These are phyloP conservation scores for Clupea harengus DNA, from an alignment of 2,113 vertebrate species.

Conservation along the genomic window DNA sequence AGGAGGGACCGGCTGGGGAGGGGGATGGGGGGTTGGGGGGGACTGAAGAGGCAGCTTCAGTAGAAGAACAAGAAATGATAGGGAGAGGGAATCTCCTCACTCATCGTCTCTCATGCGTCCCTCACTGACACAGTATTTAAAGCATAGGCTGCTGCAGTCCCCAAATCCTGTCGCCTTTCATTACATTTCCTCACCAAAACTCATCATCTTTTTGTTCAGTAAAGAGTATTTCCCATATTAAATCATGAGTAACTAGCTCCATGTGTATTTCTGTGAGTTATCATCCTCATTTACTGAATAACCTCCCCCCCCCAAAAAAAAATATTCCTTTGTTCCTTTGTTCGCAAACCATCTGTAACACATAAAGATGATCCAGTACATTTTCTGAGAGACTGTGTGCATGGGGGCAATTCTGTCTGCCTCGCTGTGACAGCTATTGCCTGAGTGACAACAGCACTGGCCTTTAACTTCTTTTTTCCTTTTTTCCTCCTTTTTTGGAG, in stretches of 20 bases:
- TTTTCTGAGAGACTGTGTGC: not conserved
- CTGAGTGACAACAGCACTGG: conserved; percentile 61
- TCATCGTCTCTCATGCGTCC: not conserved
- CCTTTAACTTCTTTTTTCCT: conserved; percentile 57
- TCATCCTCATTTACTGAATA: not conserved
- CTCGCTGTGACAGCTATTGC: conserved; percentile 59
- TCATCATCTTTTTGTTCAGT: not conserved
- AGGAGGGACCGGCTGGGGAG: not conserved
- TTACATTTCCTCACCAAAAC: not conserved
- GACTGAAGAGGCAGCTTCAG: not conserved
- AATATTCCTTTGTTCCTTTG: not conserved
- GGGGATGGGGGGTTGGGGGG: not conserved
- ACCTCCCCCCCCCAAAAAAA: not conserved
- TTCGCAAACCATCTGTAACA: not conserved
- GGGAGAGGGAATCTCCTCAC: not conserved
- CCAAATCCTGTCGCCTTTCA: not conserved
- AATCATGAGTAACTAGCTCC: not conserved
- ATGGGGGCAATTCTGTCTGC: not conserved
- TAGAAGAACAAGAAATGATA: not conserved
- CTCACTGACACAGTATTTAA: not conserved
- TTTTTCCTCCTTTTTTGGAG: conserved; percentile 47
- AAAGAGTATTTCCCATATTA: not conserved
- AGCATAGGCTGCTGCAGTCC: not conserved
- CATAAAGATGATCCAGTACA: not conserved
- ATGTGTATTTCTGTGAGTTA: not conserved